Evolutionary conservation across 2,888 invertebrate genomes (phyloP), one percentile per base, ranked within the genome.

Genomic region (Kryphioiulus occultus): DNA sequence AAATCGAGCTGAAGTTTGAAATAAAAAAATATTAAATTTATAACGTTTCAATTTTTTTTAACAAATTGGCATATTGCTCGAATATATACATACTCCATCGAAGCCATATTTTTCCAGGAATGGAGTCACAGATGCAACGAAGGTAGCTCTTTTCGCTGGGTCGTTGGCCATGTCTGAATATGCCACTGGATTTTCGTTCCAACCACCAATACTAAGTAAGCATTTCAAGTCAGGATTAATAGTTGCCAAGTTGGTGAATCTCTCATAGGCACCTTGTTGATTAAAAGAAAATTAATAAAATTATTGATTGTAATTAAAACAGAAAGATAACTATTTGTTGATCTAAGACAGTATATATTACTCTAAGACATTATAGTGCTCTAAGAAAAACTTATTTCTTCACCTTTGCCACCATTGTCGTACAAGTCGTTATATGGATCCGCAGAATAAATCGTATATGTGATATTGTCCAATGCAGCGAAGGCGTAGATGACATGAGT

Each of bases 401-500:
- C 87, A 93, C 94, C 92, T 90, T 92, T 92, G 22, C 94, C 95
- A 91, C 93, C 93, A 89, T 94, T 92, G 85, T 94, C 94, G 32
- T 94, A 93, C 1, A 95, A 91, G 90, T 96, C 96, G 86, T 94
- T 92, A 88, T 90, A 91, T 10, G 91, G 90, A 88, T 92, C 91
- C 39, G 91, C 88, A 22, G 91, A 89, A 10, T 88, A 86, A 32
- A 92, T 91, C 88, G 89, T 92, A 0, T 94, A 94, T 39, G 85
- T 86, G 84, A 93, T 92, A 0, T 90, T 88, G 78, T 93, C 91
- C 17, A 96, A 92, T 0, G 96, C 96, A 44, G 94, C 93, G 91
- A 97, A 97, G 0, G 95, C 92, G 91, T 96, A 97, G 19, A 96
- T 93, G 85, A 95, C 88, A 91, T 96, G 96, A 0, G 96, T 96